These are phyloP conservation scores for Fopius arisanus DNA, from an alignment of 1,140 invertebrate genomes.

Conservation along the genomic window DNA sequence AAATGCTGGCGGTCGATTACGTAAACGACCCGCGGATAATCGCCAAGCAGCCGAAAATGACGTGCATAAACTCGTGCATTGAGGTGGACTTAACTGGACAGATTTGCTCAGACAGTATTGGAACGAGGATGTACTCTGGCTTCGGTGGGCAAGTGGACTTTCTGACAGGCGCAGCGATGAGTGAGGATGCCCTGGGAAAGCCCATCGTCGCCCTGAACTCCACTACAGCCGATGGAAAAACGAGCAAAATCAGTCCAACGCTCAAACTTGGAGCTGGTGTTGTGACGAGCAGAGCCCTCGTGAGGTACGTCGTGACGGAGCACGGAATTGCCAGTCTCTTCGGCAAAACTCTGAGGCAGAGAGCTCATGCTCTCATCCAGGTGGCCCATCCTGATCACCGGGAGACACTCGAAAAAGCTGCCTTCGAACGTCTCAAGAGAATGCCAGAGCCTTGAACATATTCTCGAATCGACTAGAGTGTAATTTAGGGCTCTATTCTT, in stretches of 20 bases:
- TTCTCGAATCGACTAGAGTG: not conserved
- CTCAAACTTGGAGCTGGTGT: conserved; percentile 92
- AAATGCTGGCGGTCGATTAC: conserved; percentile 87
- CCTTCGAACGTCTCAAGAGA: conserved; percentile 86
- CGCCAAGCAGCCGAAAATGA: conserved; percentile 87
- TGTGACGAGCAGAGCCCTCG: conserved; percentile 90
- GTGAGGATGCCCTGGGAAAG: conserved; percentile 87
- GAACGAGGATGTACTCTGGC: conserved; percentile 90
- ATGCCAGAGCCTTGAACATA: conserved; percentile 72
- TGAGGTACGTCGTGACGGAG: conserved; percentile 89
- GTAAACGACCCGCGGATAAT: conserved; percentile 86
- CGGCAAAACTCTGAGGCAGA: conserved; percentile 87
- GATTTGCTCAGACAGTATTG: conserved; percentile 91
- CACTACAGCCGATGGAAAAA: conserved; percentile 79
- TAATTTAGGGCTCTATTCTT: not conserved
- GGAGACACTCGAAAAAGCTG: conserved; percentile 84
- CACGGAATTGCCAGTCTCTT: conserved; percentile 90
- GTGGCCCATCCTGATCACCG: conserved; percentile 91
- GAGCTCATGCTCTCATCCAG: conserved; percentile 88
- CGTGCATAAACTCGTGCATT: conserved; percentile 95
- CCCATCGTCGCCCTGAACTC: conserved; percentile 94
- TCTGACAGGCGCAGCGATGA: conserved; percentile 89
- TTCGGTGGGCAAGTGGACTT: conserved; percentile 97
- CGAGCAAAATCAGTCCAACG: conserved; percentile 87
- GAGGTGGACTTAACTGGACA: conserved; percentile 97